Conservation (phyloP, 2,888 invertebrate genomes). For the Diaprepes abbreviatus region DNA sequence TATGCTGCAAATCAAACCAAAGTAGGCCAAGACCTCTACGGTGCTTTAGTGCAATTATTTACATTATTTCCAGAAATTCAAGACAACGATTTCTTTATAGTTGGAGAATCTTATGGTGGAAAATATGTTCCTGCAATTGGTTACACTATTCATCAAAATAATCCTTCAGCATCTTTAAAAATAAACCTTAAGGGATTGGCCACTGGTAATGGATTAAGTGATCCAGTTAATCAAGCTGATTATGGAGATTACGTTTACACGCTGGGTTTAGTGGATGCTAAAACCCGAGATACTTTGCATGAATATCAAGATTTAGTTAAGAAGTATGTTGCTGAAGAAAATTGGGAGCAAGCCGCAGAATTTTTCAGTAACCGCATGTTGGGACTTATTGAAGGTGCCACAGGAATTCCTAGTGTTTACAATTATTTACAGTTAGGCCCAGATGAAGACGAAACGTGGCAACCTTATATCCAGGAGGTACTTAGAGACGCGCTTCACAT, state of each 20-base stretch:
- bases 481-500: constrained; percentile 79
- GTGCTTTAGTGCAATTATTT: constrained; percentile 12
- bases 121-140: constrained; percentile 83
- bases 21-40: constrained; percentile 80
- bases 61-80: constrained; percentile 19
- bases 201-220: constrained; percentile 86
- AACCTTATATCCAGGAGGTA: constrained; percentile 6
- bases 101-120: constrained; percentile 75
- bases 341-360: constrained; percentile 8
- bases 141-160: constrained; percentile 79
- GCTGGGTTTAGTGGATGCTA: constrained; percentile 77
- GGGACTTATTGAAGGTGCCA: constrained; percentile 7
- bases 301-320: neutral
- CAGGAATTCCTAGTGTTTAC: constrained; percentile 10
- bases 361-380: constrained; percentile 16
- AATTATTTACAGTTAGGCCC: constrained; percentile 17
- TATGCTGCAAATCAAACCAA: constrained; percentile 82
- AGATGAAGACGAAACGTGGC: constrained; percentile 7
- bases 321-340: constrained; percentile 18
- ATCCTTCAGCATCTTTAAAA: constrained; percentile 71
- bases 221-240: constrained; percentile 81
- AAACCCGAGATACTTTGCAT: constrained; percentile 14
- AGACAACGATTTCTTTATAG: constrained; percentile 13
- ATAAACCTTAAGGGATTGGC: constrained; percentile 79
- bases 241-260: constrained; percentile 87